Conservation (phyloP, 2,888 invertebrate species). For the Drosophila atroscutellata region DNA sequence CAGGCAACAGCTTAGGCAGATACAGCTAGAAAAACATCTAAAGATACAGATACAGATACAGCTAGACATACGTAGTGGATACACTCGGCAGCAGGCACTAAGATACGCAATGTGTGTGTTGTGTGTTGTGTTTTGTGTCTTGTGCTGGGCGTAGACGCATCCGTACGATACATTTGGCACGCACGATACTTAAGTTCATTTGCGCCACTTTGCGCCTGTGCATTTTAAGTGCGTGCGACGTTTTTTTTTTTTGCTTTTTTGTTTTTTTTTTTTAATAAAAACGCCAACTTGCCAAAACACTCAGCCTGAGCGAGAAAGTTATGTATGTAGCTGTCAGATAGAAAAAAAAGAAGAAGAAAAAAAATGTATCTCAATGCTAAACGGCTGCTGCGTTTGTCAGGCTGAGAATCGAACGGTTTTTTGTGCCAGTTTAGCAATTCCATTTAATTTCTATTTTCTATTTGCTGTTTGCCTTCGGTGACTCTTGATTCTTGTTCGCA, state of each 20-base stretch:
- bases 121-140: not conserved
- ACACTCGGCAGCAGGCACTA: not conserved
- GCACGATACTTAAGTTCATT: constrained; percentile 79
- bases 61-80: constrained; percentile 16
- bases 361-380: constrained; percentile 29
- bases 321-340: constrained; percentile 42
- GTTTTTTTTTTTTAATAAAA: constrained; percentile 7
- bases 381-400: constrained; percentile 38
- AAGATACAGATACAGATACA: constrained; percentile 23
- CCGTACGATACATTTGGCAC: constrained; percentile 50
- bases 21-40: constrained; percentile 27
- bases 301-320: constrained; percentile 37
- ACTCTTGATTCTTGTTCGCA: constrained; percentile 15
- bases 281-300: constrained; percentile 6
- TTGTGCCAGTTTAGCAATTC: constrained; percentile 61
- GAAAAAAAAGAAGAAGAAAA: constrained; percentile 3
- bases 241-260: constrained; percentile 7
- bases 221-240: constrained; percentile 69
- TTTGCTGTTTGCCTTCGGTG: constrained; percentile 13
- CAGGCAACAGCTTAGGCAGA: constrained; percentile 39
- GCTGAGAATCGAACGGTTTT: constrained; percentile 58
- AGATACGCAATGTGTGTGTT: constrained; percentile 13
- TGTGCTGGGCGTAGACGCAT: constrained; percentile 41
- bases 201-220: constrained; percentile 73
- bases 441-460: constrained; percentile 43